Evolutionary conservation across 2,888 invertebrate species (phyloP).

Genomic region (Agonum fuliginosum): DNA sequence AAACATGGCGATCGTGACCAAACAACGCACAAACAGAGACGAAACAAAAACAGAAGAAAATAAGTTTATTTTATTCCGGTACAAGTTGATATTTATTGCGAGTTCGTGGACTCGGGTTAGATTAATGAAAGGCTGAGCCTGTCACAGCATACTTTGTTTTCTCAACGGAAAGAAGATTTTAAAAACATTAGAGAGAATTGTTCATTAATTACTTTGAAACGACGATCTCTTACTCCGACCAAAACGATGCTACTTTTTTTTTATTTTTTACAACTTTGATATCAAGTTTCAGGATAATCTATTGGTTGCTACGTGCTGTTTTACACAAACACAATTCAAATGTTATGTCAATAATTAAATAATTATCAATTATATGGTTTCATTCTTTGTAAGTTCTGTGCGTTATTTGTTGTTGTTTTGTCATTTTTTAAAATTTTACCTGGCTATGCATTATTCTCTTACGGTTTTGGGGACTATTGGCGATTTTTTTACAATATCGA

Average conservation of each 20-base stretch:
- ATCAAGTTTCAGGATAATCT: conserved; percentile 26
- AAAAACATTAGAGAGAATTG: conserved; percentile 23
- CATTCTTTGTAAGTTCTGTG: no score
- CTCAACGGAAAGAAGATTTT: conserved; percentile 14
- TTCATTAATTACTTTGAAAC: conserved; percentile 27
- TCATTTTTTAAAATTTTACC: no score
- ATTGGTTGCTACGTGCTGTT: no score
- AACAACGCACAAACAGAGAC: conserved; percentile 12
- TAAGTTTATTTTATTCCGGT: conserved; percentile 48
- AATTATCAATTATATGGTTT: no score
- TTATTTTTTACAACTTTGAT: conserved; percentile 1
- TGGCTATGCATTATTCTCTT: no score
- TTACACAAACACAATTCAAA: no score
- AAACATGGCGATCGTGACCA: conserved; percentile 12
- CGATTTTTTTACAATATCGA: no score
- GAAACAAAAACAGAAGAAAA: conserved; percentile 28
- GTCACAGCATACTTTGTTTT: conserved; percentile 18
- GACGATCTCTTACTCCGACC: background rate
- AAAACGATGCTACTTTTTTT: background rate
- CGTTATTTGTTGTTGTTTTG: no score
- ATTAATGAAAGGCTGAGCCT: conserved; percentile 40
- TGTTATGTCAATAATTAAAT: no score
- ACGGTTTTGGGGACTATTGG: no score
- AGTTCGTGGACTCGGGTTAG: conserved; percentile 32
- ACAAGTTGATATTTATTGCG: conserved; percentile 51